phyloP scores from a whole-genome alignment of 2,888 invertebrate genomes.

The Bugula neritina region DNA sequence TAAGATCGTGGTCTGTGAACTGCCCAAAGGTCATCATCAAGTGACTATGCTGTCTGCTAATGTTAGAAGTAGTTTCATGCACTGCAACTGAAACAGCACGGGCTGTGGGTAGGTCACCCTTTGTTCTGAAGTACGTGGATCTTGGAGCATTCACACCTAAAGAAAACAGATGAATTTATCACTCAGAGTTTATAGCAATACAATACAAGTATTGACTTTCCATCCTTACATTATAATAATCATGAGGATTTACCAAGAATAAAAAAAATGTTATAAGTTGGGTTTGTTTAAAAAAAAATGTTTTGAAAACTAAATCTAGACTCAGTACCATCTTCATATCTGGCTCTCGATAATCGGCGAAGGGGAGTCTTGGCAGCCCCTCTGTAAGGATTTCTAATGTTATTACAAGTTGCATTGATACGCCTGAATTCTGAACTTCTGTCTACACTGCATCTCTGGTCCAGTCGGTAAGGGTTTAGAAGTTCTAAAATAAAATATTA shows the following conservation, averaged over 20 bases:
- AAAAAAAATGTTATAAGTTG: too few species aligned
- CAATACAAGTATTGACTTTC: too few species aligned
- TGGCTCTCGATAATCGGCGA: not conserved
- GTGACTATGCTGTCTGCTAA: constrained; percentile 1
- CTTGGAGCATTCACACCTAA: not conserved
- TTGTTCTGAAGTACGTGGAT: not conserved
- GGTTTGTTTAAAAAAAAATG: too few species aligned
- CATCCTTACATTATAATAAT: too few species aligned
- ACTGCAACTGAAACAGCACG: constrained; percentile 7
- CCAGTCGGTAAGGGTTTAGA: not conserved
- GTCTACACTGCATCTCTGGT: not conserved
- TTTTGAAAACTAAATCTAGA: too few species aligned
- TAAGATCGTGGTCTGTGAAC: constrained; percentile 24
- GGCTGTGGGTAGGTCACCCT: constrained; percentile 2
- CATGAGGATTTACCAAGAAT: too few species aligned
- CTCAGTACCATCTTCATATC: constrained; percentile 24
- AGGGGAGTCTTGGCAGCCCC: constrained; percentile 27
- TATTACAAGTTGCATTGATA: constrained; percentile 28
- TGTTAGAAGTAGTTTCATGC: not conserved
- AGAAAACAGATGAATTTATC: too few species aligned
- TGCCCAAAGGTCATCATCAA: constrained; percentile 24
- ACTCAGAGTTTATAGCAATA: too few species aligned
- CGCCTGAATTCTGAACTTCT: constrained; percentile 22
- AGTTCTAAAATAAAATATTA: not conserved
- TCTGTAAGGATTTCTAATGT: constrained; percentile 25